Conservation (phyloP, 1,140 invertebrate genomes). For the Leptinotarsa lineolata region DNA sequence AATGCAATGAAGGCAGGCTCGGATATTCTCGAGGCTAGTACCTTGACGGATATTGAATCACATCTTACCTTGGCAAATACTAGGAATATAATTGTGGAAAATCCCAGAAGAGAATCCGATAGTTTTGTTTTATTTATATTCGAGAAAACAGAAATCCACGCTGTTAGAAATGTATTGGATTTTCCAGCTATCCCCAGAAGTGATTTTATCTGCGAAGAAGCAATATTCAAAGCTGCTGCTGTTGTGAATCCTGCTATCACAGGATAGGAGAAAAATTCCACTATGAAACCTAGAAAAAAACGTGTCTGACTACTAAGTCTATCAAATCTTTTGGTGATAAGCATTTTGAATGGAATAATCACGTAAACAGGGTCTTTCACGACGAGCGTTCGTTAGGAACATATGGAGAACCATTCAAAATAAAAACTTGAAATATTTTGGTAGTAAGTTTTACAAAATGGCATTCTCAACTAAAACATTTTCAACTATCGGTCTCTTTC, state of each 20-base stretch:
- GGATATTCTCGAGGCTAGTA: not conserved
- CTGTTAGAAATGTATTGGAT: constrained; percentile 62
- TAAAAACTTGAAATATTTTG: no score
- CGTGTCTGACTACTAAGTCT: no score
- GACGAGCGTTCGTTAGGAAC: no score
- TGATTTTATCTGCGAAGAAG: constrained; percentile 77
- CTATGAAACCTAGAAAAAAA: constrained; percentile 63
- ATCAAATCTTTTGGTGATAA: no score
- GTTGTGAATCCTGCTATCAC: constrained; percentile 89
- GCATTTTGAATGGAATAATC: no score
- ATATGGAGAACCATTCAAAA: no score
- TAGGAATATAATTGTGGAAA: constrained; percentile 67
- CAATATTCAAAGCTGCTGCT: constrained; percentile 86
- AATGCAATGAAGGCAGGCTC: not conserved
- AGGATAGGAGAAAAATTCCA: constrained; percentile 87
- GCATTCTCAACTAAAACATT: no score
- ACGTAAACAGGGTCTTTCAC: no score
- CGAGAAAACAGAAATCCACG: constrained; percentile 44
- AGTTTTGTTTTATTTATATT: constrained; percentile 56
- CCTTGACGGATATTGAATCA: not conserved
- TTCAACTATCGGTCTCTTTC: no score
- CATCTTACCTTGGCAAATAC: constrained; percentile 23
- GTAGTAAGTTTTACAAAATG: no score
- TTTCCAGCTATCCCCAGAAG: constrained; percentile 70
- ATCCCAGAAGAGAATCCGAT: constrained; percentile 68